Conservation (phyloP, 1,140 invertebrate species). For the Agrypnia vestita region DNA sequence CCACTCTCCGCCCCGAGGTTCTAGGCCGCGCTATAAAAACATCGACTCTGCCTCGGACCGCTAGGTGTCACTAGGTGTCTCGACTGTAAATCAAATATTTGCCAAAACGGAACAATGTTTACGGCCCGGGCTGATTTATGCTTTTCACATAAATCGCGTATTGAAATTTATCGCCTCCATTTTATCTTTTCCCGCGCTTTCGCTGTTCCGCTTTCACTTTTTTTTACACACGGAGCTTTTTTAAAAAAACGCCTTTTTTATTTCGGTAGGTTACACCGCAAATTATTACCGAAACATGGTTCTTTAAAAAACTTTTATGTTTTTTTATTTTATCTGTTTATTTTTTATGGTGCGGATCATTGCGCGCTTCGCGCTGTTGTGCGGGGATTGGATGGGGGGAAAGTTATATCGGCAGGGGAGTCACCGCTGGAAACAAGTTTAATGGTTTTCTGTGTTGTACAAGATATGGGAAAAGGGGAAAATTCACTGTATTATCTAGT, state of each 20-base stretch:
- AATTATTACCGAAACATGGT: constrained; percentile 7
- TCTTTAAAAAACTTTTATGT: background rate
- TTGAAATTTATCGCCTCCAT: constrained; percentile 57
- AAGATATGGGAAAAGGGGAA: too few species aligned
- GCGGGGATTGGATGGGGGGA: too few species aligned
- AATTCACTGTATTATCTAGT: too few species aligned
- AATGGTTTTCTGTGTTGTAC: too few species aligned
- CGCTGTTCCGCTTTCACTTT: constrained; percentile 30
- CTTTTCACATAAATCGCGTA: constrained; percentile 57
- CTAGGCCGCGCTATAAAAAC: constrained; percentile 48
- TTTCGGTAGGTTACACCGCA: background rate
- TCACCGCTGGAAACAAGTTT: too few species aligned
- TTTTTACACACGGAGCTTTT: background rate
- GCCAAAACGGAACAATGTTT: constrained; percentile 58
- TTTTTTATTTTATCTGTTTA: too few species aligned
- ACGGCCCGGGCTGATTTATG: constrained; percentile 55
- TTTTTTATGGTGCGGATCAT: too few species aligned
- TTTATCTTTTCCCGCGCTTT: constrained; percentile 16
- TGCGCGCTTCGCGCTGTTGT: too few species aligned
- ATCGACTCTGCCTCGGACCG: constrained; percentile 17
- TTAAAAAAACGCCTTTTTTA: background rate
- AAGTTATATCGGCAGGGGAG: too few species aligned
- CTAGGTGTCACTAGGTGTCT: constrained; percentile 40
- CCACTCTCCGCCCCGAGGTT: constrained; percentile 16
- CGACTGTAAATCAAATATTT: constrained; percentile 57